These are phyloP conservation scores for Trisateles emortualis DNA, from an alignment of 2,888 invertebrate species.

Conservation along the genomic window DNA sequence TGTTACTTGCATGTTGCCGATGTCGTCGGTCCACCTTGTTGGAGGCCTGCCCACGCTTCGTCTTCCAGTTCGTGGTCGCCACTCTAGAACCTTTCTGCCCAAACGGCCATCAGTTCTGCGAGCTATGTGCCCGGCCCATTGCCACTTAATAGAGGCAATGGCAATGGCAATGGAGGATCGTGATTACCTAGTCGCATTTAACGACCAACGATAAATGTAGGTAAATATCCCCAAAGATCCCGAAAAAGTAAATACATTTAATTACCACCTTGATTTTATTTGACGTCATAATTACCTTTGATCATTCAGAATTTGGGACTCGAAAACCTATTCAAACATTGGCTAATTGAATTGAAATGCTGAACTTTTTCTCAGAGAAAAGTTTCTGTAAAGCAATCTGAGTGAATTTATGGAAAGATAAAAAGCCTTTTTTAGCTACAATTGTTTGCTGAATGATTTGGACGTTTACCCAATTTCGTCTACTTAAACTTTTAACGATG, in stretches of 20 bases:
- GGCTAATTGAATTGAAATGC: conserved; percentile 34
- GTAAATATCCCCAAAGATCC: neutral
- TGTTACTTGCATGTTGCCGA: too few relatives aligned
- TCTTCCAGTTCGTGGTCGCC: too few relatives aligned
- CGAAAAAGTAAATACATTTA: conserved; percentile 6
- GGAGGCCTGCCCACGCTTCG: too few relatives aligned
- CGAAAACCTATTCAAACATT: conserved; percentile 26
- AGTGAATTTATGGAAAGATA: conserved; percentile 17
- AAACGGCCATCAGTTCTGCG: too few relatives aligned
- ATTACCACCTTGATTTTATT: conserved; percentile 14
- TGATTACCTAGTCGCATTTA: too few relatives aligned
- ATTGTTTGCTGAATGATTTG: conserved; percentile 34
- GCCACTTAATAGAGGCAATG: too few relatives aligned
- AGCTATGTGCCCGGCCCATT: too few relatives aligned
- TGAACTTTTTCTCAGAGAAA: conserved; percentile 17
- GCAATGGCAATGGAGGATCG: too few relatives aligned
- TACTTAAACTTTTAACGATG: conserved; percentile 17
- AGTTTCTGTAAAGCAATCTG: conserved; percentile 22
- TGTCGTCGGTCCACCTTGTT: too few relatives aligned
- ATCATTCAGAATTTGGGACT: conserved; percentile 9
- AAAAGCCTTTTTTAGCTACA: conserved; percentile 22
- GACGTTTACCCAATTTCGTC: conserved; percentile 23
- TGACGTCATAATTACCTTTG: conserved; percentile 19
- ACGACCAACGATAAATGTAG: too few relatives aligned
- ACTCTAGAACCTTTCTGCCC: too few relatives aligned